A percentile compares a stretch with the other conserved stretches of the same genome.
These are phyloP conservation scores for Anarrhichthys ocellatus DNA, from an alignment of 2,113 vertebrate genomes.

Conservation along the genomic window DNA sequence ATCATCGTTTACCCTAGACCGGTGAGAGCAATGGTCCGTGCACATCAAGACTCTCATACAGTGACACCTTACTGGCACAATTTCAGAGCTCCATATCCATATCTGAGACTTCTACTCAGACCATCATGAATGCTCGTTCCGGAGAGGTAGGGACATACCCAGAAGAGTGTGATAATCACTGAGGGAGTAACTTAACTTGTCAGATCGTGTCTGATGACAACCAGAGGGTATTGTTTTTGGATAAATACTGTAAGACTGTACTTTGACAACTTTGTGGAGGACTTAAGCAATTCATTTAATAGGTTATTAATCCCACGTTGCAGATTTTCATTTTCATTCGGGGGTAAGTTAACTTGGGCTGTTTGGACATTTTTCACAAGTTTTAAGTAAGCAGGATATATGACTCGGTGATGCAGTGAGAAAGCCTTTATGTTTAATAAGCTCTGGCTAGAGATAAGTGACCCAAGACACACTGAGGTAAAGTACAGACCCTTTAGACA, in stretches of 20 bases:
- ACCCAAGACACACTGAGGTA: not conserved
- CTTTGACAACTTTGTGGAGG: constrained; percentile 1
- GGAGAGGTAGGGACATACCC: constrained; percentile 35
- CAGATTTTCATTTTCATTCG: too few species aligned
- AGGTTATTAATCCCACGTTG: not conserved
- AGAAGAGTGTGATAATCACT: constrained; percentile 47
- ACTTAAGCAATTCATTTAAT: not conserved
- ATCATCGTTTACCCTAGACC: not conserved
- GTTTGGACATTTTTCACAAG: not conserved
- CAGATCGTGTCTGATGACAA: constrained; percentile 38
- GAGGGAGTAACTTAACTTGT: constrained; percentile 42
- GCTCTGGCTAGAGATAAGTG: not conserved
- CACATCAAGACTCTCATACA: not conserved
- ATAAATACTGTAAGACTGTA: not conserved
- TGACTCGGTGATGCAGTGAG: not conserved
- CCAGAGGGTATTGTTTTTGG: constrained; percentile 9
- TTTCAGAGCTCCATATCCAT: constrained; percentile 27
- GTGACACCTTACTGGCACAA: not conserved
- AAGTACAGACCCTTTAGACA: not conserved
- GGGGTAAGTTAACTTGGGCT: too few species aligned
- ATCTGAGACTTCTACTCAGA: constrained; percentile 40
- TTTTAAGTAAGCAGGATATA: not conserved
- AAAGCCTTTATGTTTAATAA: not conserved
- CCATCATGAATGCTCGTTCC: constrained; percentile 35
- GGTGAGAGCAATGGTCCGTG: not conserved